A percentile compares a stretch with the other conserved stretches of the same genome.
Evolutionary conservation across 1,140 invertebrate genomes (phyloP).

Genomic region (Amphibalanus amphitrite): DNA sequence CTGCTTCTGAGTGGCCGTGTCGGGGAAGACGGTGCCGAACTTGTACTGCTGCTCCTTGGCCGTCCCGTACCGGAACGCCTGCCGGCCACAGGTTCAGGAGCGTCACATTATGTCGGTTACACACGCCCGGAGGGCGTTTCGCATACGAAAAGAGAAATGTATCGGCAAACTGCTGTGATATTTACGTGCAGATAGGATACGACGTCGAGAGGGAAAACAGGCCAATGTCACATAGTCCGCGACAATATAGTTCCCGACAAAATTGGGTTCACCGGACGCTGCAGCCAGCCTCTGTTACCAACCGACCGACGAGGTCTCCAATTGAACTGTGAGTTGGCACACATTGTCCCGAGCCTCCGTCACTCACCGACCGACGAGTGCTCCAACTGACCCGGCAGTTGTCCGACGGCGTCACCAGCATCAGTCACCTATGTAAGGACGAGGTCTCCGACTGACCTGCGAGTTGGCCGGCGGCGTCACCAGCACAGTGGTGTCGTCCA

Average conservation of each 20-base stretch:
- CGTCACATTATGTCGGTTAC: too few species aligned
- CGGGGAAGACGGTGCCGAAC: constrained; percentile 62
- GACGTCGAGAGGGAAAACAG: too few species aligned
- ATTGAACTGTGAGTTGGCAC: background rate
- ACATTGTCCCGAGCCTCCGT: background rate
- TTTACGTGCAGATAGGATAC: too few species aligned
- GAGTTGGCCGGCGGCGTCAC: constrained; percentile 26
- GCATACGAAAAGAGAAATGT: too few species aligned
- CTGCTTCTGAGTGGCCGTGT: constrained; percentile 52
- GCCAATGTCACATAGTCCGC: too few species aligned
- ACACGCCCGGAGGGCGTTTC: too few species aligned
- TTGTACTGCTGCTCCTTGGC: constrained; percentile 26
- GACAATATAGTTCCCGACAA: too few species aligned
- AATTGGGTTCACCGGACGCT: background rate
- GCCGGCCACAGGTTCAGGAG: too few species aligned
- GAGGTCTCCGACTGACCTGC: too few species aligned
- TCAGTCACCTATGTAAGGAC: too few species aligned
- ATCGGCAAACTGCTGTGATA: too few species aligned
- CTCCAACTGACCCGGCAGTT: background rate
- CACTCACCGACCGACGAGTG: background rate
- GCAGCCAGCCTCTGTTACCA: background rate
- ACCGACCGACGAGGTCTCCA: background rate
- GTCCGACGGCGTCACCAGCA: too few species aligned
- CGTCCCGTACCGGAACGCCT: constrained; percentile 16
- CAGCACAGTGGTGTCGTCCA: constrained; percentile 46